These are phyloP conservation scores for Mythimna lalbum DNA, from an alignment of 2,888 invertebrate species.

Conservation along the genomic window DNA sequence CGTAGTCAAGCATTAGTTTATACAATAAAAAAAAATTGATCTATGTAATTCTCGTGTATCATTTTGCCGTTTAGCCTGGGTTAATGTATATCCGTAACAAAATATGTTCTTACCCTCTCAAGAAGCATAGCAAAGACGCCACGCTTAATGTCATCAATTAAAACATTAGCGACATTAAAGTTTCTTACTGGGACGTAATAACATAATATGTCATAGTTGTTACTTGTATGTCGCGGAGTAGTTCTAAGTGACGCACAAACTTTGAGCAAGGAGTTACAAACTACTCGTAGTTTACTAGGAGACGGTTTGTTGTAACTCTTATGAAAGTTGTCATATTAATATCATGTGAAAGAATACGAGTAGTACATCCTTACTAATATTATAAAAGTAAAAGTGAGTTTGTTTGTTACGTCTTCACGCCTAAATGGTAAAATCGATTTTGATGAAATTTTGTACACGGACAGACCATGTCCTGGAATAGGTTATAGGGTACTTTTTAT, in stretches of 20 bases:
- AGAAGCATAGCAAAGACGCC: background rate
- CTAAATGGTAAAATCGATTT: too few relatives aligned
- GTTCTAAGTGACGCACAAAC: slow-evolving; percentile 32
- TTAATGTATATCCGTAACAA: background rate
- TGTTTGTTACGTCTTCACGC: too few relatives aligned
- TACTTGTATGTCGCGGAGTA: background rate
- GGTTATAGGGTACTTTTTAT: too few relatives aligned
- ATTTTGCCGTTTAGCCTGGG: background rate
- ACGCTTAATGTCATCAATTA: slow-evolving; percentile 8
- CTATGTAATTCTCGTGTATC: too few relatives aligned
- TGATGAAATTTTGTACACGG: too few relatives aligned
- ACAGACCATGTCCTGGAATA: too few relatives aligned
- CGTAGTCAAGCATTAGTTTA: too few relatives aligned
- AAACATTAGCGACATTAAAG: slow-evolving; percentile 4
- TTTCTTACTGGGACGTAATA: slow-evolving; percentile 19
- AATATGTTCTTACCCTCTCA: background rate
- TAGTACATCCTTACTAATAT: too few relatives aligned
- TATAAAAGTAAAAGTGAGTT: too few relatives aligned
- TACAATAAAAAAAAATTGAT: too few relatives aligned
- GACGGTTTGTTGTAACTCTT: slow-evolving; percentile 12
- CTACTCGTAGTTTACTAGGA: slow-evolving; percentile 22
- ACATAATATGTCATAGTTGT: background rate
- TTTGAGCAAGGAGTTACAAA: slow-evolving; percentile 22
- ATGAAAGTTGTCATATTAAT: background rate
- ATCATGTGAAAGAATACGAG: background rate